Percentiles rank a stretch among this genome's conserved stretches.
phyloP scores from a whole-genome alignment of 2,797 vertebrate genomes.

The Falco berigora region DNA sequence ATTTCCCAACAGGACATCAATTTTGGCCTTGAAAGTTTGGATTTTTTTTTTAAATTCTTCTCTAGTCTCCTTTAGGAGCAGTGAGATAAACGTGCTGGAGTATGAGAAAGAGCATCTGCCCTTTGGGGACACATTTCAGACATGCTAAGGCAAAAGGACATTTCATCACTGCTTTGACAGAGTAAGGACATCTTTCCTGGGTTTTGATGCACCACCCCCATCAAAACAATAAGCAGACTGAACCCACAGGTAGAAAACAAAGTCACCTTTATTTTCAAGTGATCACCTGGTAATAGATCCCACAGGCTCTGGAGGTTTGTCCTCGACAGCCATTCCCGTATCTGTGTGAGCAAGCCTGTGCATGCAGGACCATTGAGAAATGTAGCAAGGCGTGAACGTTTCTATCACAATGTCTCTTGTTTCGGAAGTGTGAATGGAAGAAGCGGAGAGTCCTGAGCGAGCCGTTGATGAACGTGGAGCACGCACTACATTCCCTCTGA shows the following conservation, averaged over 20 bases:
- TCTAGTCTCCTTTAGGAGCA: not conserved
- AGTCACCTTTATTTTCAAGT: not conserved
- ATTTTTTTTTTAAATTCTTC: not conserved
- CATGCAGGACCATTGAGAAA: not conserved
- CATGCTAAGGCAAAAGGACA: not conserved
- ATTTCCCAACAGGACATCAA: not conserved
- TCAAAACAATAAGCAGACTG: not conserved
- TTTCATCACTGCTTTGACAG: not conserved
- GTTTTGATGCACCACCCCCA: not conserved
- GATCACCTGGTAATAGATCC: not conserved
- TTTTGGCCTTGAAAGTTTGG: not conserved
- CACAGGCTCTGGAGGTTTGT: not conserved
- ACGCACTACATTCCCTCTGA: not conserved
- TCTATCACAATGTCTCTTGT: not conserved
- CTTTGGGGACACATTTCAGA: not conserved
- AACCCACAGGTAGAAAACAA: not conserved
- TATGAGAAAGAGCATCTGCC: not conserved
- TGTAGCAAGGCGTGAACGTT: not conserved
- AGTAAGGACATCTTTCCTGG: not conserved
- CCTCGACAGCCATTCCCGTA: not conserved
- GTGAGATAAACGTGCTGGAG: not conserved
- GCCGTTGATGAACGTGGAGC: not conserved
- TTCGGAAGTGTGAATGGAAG: slow-evolving; percentile 34
- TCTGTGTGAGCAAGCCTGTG: not conserved
- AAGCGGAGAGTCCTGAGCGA: not conserved